Percentiles rank a stretch among this genome's conserved stretches.
Conservation (phyloP, 1,140 invertebrate genomes). For the Caerostris darwini region DNA sequence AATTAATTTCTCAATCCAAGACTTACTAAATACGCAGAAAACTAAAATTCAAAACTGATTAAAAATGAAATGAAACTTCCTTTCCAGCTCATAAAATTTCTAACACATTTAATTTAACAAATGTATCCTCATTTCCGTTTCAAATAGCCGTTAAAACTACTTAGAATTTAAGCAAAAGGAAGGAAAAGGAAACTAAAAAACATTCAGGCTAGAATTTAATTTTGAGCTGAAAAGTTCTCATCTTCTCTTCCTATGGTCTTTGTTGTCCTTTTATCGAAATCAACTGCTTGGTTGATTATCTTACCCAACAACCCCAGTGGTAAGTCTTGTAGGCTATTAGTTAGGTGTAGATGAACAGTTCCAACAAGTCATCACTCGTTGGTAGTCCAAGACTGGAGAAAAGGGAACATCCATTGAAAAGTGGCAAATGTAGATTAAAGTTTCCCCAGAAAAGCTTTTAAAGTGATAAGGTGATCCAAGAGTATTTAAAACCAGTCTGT, state of each 20-base stretch:
- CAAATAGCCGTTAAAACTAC: background rate
- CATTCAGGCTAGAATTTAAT: background rate
- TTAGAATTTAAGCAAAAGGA: background rate
- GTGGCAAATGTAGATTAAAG: slow-evolving; percentile 32
- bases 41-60: background rate
- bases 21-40: too few species aligned
- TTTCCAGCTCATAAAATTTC: background rate
- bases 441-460: slow-evolving; percentile 38
- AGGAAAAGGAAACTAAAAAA: background rate
- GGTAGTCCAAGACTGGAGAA: background rate
- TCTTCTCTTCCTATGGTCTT: background rate
- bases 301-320: background rate
- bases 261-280: slow-evolving; percentile 30
- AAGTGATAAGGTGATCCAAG: slow-evolving; percentile 45
- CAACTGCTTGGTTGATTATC: slow-evolving; percentile 35
- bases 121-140: background rate
- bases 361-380: background rate
- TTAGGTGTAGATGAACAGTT: background rate
- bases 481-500: slow-evolving; percentile 32
- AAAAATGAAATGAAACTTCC: background rate
- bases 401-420: slow-evolving; percentile 22
- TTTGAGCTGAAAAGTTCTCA: background rate
- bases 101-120: background rate
- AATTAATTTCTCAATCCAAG: too few species aligned
- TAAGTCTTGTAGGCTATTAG: background rate